A percentile compares a stretch with the other conserved stretches of the same genome.
These are phyloP conservation scores for Hypanus sabinus DNA, from an alignment of 2,113 vertebrate species.

Conservation along the genomic window DNA sequence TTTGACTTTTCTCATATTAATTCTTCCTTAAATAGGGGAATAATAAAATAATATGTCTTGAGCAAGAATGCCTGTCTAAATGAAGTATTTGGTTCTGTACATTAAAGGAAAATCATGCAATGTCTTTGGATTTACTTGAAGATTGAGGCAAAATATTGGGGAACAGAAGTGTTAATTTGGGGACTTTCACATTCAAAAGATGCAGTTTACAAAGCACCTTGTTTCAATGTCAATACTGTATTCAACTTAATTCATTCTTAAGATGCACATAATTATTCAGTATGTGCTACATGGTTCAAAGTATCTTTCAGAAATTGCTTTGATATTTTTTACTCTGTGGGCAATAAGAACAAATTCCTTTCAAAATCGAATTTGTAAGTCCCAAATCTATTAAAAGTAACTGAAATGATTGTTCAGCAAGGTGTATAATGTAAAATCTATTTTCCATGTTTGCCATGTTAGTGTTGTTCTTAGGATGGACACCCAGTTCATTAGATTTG, in stretches of 20 bases:
- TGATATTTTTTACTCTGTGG: background rate
- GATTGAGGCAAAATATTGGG: background rate
- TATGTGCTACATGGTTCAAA: background rate
- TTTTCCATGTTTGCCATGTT: background rate
- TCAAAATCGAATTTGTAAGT: background rate
- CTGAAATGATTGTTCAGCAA: no score
- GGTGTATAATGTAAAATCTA: background rate
- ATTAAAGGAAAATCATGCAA: background rate
- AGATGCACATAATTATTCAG: background rate
- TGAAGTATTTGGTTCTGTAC: background rate
- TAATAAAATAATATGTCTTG: background rate
- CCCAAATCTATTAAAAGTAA: background rate
- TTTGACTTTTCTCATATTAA: background rate
- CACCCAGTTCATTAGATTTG: background rate
- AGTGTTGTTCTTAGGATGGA: background rate
- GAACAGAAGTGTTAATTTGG: background rate
- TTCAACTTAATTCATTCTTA: no score
- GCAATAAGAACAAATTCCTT: background rate
- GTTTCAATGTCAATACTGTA: background rate
- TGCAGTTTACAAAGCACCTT: background rate
- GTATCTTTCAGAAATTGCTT: background rate
- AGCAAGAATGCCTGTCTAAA: background rate
- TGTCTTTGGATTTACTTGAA: background rate
- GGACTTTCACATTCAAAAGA: background rate
- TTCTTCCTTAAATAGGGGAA: background rate